phyloP scores from a whole-genome alignment of 2,797 vertebrate genomes.

The Thaleichthys pacificus region DNA sequence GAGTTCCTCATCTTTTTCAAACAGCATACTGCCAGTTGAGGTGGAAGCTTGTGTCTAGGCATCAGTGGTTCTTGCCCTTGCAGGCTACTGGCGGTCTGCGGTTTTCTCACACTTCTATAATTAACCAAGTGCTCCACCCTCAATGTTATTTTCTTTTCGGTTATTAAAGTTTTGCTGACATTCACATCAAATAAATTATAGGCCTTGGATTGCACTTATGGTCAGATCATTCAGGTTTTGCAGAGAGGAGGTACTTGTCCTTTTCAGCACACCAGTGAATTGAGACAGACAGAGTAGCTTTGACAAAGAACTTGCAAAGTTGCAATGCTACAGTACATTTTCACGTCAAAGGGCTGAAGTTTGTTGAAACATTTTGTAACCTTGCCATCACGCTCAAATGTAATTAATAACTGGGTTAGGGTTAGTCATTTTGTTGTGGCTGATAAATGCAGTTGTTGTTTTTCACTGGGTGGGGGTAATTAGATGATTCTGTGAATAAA shows the following conservation, averaged over 20 bases:
- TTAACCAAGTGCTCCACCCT: conserved; percentile 61
- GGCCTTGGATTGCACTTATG: conserved; percentile 46
- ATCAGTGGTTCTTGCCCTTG: conserved; percentile 35
- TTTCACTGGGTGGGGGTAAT: background rate
- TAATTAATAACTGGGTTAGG: no score
- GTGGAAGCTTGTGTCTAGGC: conserved; percentile 26
- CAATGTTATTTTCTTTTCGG: conserved; percentile 57
- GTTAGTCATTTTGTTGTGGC: no score
- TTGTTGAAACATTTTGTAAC: no score
- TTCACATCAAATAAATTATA: conserved; percentile 65
- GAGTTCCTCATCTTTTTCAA: conserved; percentile 26
- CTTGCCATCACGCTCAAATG: no score
- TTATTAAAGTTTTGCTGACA: conserved; percentile 69
- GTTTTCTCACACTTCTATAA: conserved; percentile 70
- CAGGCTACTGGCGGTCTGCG: conserved; percentile 51
- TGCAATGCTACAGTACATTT: no score
- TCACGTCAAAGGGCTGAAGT: no score
- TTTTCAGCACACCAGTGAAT: conserved; percentile 20
- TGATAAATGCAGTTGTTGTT: background rate
- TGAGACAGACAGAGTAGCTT: no score
- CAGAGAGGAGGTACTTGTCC: conserved; percentile 29
- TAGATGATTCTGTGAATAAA: background rate
- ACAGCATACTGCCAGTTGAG: conserved; percentile 18
- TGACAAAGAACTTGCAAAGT: no score
- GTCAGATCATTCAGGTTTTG: conserved; percentile 41